Conservation (phyloP, 2,797 vertebrate species). For the Pseudopleuronectes americanus region DNA sequence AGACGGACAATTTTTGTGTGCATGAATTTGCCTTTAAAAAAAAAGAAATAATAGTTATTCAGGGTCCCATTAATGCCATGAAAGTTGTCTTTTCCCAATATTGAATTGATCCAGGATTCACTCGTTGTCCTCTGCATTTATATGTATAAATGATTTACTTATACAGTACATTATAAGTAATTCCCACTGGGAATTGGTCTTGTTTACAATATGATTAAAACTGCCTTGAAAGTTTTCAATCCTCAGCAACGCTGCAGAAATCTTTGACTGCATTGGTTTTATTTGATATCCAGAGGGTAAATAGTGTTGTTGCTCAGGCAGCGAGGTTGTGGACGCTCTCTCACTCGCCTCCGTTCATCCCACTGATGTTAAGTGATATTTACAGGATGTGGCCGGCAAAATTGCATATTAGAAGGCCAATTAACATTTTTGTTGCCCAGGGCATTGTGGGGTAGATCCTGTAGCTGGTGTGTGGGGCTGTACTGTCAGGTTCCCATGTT, state of each 20-base stretch:
- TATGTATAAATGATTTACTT: not conserved
- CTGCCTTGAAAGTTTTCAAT: not conserved
- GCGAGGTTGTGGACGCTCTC: slow-evolving; percentile 38
- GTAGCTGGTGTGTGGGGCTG: slow-evolving; percentile 68
- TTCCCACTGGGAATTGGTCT: not conserved
- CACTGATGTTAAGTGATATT: slow-evolving; percentile 81
- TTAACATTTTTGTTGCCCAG: slow-evolving; percentile 86
- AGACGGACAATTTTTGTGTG: slow-evolving; percentile 41
- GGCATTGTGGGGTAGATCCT: slow-evolving; percentile 71
- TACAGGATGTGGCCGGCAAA: slow-evolving; percentile 82
- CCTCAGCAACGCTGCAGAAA: not conserved
- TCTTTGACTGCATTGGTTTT: not conserved
- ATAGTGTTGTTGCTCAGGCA: slow-evolving; percentile 1
- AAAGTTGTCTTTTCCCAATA: slow-evolving; percentile 26
- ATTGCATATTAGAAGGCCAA: slow-evolving; percentile 85
- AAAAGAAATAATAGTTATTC: slow-evolving; percentile 54
- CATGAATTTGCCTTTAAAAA: slow-evolving; percentile 34
- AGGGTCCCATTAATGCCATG: slow-evolving; percentile 51
- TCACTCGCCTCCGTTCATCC: slow-evolving; percentile 68
- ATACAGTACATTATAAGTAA: not conserved
- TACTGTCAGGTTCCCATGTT: slow-evolving; percentile 53
- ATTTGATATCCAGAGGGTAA: not conserved
- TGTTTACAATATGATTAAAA: not conserved
- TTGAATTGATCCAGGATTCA: slow-evolving; percentile 22
- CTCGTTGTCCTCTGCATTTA: not conserved